Evolutionary conservation across 1,140 invertebrate species (phyloP).

Genomic region (Bicyclus anynana): DNA sequence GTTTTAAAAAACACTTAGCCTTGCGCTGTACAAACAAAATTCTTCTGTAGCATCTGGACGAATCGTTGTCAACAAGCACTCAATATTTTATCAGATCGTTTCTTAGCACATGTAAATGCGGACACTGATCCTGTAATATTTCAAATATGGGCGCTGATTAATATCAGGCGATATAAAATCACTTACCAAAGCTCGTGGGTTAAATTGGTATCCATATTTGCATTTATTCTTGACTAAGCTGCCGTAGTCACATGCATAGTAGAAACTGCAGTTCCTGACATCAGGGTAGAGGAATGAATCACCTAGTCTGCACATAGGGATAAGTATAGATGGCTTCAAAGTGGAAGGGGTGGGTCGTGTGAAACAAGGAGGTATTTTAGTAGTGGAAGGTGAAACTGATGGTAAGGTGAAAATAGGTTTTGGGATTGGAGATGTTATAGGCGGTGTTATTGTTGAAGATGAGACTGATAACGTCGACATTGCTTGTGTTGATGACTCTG

Average conservation of each 20-base stretch:
- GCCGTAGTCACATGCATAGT: slow-evolving; percentile 25
- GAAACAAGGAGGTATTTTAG: background rate
- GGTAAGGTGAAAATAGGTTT: background rate
- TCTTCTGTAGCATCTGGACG: too few species aligned
- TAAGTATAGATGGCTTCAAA: background rate
- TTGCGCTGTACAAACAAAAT: too few species aligned
- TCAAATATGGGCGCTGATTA: too few species aligned
- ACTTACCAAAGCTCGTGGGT: slow-evolving; percentile 20
- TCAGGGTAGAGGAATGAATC: slow-evolving; percentile 16
- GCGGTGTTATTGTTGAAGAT: background rate
- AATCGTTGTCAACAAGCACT: too few species aligned
- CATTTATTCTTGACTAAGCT: slow-evolving; percentile 16
- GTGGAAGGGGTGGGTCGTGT: slow-evolving; percentile 1
- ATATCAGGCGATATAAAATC: too few species aligned
- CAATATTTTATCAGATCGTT: too few species aligned
- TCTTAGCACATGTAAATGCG: too few species aligned
- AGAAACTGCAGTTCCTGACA: slow-evolving; percentile 19
- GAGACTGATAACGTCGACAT: background rate
- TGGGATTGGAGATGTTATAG: background rate
- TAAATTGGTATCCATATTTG: slow-evolving; percentile 23
- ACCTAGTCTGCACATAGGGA: background rate
- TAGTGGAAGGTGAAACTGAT: background rate
- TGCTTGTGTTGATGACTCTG: background rate
- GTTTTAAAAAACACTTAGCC: too few species aligned
- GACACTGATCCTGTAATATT: too few species aligned